Evolutionary conservation across 2,888 invertebrate species (phyloP).

Genomic region (Ophion slaviceki): DNA sequence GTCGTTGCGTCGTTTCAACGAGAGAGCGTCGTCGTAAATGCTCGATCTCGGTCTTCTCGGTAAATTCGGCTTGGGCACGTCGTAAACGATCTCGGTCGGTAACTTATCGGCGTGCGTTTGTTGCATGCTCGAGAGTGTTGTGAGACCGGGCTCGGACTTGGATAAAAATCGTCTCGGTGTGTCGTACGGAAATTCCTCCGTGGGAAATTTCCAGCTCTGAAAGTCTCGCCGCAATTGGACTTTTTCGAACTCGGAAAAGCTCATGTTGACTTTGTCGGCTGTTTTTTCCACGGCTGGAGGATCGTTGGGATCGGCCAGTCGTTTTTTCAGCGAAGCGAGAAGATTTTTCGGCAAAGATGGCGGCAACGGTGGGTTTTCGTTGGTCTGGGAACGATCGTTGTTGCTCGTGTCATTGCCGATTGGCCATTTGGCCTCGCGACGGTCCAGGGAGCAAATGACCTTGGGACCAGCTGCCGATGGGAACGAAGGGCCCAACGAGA

Average conservation of each 20-base stretch:
- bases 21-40: conserved; percentile 71
- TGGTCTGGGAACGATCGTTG: background rate
- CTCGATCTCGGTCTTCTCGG: conserved; percentile 68
- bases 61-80: conserved; percentile 65
- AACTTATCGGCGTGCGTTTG: background rate
- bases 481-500: conserved; percentile 69
- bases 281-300: background rate
- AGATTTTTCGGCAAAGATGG: conserved; percentile 70
- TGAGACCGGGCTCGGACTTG: conserved; percentile 67
- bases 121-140: background rate
- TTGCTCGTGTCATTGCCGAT: background rate
- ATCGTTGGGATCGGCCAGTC: background rate
- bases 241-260: conserved; percentile 62
- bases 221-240: conserved; percentile 64
- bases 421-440: background rate
- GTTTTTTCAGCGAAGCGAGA: conserved; percentile 59
- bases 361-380: conserved; percentile 19
- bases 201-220: conserved; percentile 58
- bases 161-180: conserved; percentile 68
- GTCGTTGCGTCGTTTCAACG: conserved; percentile 66
- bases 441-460: conserved; percentile 12
- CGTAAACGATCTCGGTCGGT: conserved; percentile 64
- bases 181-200: conserved; percentile 67
- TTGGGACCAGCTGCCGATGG: conserved; percentile 36
- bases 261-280: background rate